phyloP scores from a whole-genome alignment of 2,888 invertebrate species.

The Smittia aterrima region DNA sequence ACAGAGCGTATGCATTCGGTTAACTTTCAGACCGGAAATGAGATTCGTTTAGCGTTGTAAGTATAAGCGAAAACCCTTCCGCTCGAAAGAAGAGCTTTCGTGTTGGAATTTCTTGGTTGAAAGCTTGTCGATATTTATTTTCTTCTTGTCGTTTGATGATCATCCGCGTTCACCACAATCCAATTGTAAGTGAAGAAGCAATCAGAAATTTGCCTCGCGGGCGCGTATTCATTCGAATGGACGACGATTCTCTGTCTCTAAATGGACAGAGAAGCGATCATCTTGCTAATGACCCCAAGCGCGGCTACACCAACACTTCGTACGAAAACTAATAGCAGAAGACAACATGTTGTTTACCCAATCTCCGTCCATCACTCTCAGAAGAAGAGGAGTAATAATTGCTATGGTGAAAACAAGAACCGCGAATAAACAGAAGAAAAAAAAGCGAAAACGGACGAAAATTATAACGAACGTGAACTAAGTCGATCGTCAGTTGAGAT shows the following conservation, averaged over 20 bases:
- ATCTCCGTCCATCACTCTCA: not conserved
- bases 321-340: not conserved
- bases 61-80: no score
- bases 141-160: slow-evolving; percentile 8
- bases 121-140: no score
- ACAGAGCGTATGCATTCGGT: not conserved
- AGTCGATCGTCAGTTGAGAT: not conserved
- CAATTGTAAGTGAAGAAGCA: slow-evolving; percentile 25
- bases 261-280: slow-evolving; percentile 26
- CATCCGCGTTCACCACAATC: slow-evolving; percentile 11
- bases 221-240: not conserved
- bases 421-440: not conserved
- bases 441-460: slow-evolving; percentile 6
- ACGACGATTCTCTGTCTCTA: slow-evolving; percentile 3
- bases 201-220: slow-evolving; percentile 36
- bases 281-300: slow-evolving; percentile 37
- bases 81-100: no score
- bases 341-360: slow-evolving; percentile 22
- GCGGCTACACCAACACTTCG: slow-evolving; percentile 13
- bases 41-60: not conserved
- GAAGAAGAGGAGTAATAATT: slow-evolving; percentile 33
- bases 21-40: not conserved
- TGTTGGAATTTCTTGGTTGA: no score
- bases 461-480: not conserved
- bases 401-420: slow-evolving; percentile 21